A percentile compares a stretch with the other conserved stretches of the same genome.
phyloP scores from a whole-genome alignment of 2,888 invertebrate species.

The Hydroisotoma schaefferi region DNA sequence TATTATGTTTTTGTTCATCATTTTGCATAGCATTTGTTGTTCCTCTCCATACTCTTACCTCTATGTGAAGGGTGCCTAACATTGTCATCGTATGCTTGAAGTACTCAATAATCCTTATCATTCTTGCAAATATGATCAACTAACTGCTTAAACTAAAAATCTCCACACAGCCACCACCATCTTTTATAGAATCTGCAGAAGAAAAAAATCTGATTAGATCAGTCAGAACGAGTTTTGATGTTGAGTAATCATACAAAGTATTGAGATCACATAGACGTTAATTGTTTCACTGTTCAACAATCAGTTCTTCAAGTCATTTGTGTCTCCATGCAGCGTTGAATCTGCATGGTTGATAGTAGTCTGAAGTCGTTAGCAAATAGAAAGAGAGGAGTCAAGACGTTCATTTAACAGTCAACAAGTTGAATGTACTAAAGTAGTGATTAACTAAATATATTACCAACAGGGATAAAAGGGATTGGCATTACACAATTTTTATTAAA shows the following conservation, averaged over 20 bases:
- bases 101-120: background rate
- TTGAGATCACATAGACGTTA: constrained; percentile 7
- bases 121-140: background rate
- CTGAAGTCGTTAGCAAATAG: background rate
- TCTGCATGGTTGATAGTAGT: background rate
- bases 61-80: background rate
- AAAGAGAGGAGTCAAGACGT: background rate
- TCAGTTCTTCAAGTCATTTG: constrained; percentile 1
- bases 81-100: background rate
- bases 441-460: no score
- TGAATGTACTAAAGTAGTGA: no score
- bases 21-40: no score
- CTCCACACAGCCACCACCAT: background rate
- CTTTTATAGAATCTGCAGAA: background rate
- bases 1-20: no score
- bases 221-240: background rate
- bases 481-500: constrained; percentile 8
- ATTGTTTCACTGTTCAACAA: constrained; percentile 2
- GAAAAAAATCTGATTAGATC: constrained; percentile 10
- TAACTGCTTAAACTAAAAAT: background rate
- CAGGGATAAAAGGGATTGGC: background rate
- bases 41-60: no score
- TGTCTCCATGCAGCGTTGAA: background rate
- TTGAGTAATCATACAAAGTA: constrained; percentile 3
- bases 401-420: no score